Evolutionary conservation across 2,113 vertebrate species (phyloP).

Genomic region (Picathartes gymnocephalus): DNA sequence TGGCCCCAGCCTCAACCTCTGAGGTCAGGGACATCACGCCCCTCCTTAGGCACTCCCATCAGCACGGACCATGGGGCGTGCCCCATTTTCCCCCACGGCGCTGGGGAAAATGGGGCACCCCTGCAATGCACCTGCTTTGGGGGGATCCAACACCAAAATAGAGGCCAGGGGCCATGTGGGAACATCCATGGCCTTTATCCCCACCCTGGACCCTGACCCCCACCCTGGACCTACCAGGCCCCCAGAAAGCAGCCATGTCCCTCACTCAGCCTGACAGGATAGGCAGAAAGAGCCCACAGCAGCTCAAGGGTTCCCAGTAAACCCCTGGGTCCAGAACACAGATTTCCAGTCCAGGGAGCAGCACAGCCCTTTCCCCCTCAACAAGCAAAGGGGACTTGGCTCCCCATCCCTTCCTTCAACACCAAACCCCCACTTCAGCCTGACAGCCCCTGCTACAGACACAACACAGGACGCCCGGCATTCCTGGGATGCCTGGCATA

Average conservation of each 20-base stretch:
- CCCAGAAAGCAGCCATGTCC: fast-evolving
- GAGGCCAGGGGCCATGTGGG: neutral
- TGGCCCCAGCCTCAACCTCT: neutral
- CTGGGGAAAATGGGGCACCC: fast-evolving
- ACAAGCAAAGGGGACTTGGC: neutral
- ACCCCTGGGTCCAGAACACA: neutral
- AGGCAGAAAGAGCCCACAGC: neutral
- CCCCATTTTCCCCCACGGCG: too few relatives aligned
- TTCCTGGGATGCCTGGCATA: constrained; percentile 1
- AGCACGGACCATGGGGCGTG: fast-evolving
- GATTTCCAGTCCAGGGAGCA: neutral
- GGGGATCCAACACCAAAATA: neutral
- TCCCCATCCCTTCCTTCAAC: neutral
- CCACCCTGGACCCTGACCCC: neutral
- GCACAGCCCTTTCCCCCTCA: neutral
- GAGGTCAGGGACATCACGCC: fast-evolving
- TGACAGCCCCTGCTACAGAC: neutral
- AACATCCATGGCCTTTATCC: fast-evolving
- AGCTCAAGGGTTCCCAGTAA: neutral
- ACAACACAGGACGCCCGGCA: fast-evolving
- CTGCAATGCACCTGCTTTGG: fast-evolving
- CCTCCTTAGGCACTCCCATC: neutral
- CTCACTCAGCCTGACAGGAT: neutral
- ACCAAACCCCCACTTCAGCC: neutral
- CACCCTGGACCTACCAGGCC: fast-evolving